Evolutionary conservation across 1,140 invertebrate genomes (phyloP), one percentile per base, ranked within the genome.

Genomic region (Mamestra configurata): DNA sequence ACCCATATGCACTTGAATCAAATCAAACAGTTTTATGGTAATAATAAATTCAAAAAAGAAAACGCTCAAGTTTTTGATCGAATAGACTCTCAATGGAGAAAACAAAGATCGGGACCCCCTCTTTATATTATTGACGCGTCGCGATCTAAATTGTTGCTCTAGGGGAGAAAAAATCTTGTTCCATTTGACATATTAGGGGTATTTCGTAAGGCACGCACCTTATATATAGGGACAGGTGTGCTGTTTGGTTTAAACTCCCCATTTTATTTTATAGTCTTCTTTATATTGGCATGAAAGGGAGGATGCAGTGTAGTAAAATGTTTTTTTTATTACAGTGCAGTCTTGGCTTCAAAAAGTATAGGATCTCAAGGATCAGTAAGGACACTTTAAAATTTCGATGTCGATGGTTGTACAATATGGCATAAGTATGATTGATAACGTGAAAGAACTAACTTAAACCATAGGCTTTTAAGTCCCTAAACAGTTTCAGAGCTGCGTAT

Each of bases 61-160:
- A 70, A 40, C 49, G 27, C 27, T 78, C 37, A 40, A 40, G 8
- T 27, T 85, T 81, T 49, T 85, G 85, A 89, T 89, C 80, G 81
- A 88, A 82, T 88, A 84, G 84, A 84, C 72, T 77, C 78, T 82
- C 59, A 84, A 83, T 80, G 85, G 81, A 84, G 84, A 83, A 82
- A 82, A 85, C 85, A 86, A 86, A 88, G 84, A 89, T 91, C 84
- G 66, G 76, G 72, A 76, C 80, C 87, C 88, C 86, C 85, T 86
- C 87, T 90, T 88, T 87, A 84, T 89, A 89, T 89, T 91, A 86
- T 89, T 87, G 87, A 89, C 90, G 87, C 86, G 90, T 90, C 86
- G 86, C 85, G 79, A 86, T 88, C 89, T 86, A 91, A 93, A 92
- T 92, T 92, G 89, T 85, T 84, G 85, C 87, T 87, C 84, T 79